phyloP scores from a whole-genome alignment of 1,140 invertebrate species.

The Macrocentrus cingulum region DNA sequence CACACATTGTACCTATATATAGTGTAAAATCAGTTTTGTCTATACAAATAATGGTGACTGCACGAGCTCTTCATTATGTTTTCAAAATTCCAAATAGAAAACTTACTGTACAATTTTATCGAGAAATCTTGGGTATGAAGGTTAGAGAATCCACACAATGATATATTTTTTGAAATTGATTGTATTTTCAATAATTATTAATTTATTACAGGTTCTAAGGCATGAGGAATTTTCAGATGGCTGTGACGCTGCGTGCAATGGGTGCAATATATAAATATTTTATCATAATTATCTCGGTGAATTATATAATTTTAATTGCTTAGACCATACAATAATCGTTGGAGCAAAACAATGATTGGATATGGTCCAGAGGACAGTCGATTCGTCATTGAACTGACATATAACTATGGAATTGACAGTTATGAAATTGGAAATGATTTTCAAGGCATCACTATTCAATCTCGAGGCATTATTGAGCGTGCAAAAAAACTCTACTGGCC shows the following conservation, averaged over 20 bases:
- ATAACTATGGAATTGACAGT: conserved; percentile 90
- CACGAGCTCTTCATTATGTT: conserved; percentile 89
- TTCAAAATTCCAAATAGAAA: conserved; percentile 91
- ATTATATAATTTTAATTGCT: conserved; percentile 23
- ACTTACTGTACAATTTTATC: conserved; percentile 83
- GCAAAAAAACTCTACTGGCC: conserved; percentile 71
- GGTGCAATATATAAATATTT: conserved; percentile 76
- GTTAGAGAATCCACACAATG: conserved; percentile 58
- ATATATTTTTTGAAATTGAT: conserved; percentile 23
- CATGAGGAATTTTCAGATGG: conserved; percentile 97
- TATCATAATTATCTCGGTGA: conserved; percentile 18
- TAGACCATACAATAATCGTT: conserved; percentile 93
- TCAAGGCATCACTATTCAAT: conserved; percentile 81
- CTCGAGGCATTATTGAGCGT: conserved; percentile 73
- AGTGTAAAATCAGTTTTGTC: no score
- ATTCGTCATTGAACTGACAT: conserved; percentile 96
- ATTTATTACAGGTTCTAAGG: conserved; percentile 73
- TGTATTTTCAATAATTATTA: no score
- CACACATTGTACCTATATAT: no score
- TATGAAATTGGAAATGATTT: conserved; percentile 92
- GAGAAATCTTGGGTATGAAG: conserved; percentile 92
- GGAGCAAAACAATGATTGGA: conserved; percentile 99
- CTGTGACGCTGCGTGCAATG: conserved; percentile 95
- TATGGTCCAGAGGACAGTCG: conserved; percentile 94
- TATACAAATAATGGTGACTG: conserved; percentile 63